phyloP scores from a whole-genome alignment of 2,797 vertebrate species.

The Potorous gilbertii region DNA sequence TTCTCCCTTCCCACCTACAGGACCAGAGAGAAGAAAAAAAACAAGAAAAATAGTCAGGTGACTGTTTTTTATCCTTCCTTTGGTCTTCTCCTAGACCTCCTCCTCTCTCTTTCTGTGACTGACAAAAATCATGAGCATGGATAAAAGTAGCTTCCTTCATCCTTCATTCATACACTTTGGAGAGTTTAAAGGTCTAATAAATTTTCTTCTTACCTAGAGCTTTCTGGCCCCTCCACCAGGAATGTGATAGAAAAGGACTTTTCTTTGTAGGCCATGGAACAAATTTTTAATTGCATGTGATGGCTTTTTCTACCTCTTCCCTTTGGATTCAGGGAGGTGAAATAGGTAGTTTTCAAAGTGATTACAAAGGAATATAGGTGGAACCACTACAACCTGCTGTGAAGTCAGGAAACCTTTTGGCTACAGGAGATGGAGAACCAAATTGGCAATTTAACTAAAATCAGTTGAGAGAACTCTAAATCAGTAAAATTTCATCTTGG shows the following conservation, averaged over 20 bases:
- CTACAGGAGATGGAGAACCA: background rate
- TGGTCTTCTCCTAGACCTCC: background rate
- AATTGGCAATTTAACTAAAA: background rate
- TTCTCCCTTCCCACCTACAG: background rate
- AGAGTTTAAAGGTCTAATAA: background rate
- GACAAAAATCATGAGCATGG: background rate
- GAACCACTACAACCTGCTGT: background rate
- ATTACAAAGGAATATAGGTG: background rate
- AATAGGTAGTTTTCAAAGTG: background rate
- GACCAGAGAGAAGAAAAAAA: background rate
- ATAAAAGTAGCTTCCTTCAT: background rate
- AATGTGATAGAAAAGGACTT: background rate
- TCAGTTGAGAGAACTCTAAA: background rate
- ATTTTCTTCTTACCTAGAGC: background rate
- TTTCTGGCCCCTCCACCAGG: background rate
- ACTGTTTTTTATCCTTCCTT: background rate
- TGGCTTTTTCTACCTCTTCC: background rate
- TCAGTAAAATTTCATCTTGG: background rate
- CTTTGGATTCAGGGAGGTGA: background rate
- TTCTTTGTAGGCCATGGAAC: background rate
- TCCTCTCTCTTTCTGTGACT: background rate
- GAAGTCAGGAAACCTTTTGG: background rate
- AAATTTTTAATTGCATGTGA: background rate
- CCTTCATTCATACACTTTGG: background rate
- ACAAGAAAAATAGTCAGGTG: background rate